These are phyloP conservation scores for Crotalus tigris DNA, from an alignment of 2,113 vertebrate species.

Conservation along the genomic window DNA sequence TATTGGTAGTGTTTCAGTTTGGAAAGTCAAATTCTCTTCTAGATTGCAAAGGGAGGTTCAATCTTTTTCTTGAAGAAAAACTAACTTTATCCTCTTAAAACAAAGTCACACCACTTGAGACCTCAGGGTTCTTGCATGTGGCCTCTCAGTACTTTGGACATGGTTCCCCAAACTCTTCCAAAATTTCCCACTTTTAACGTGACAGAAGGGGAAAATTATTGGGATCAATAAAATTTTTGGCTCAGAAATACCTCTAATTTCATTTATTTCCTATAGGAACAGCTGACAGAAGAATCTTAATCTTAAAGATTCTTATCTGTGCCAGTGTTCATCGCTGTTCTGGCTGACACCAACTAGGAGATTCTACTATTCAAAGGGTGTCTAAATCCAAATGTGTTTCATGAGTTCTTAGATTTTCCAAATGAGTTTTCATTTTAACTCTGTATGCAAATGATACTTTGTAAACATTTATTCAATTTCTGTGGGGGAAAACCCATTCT, in stretches of 20 bases:
- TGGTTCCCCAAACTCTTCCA: neutral
- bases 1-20: neutral
- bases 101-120: neutral
- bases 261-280: conserved; percentile 54
- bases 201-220: neutral
- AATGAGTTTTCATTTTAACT: conserved; percentile 1
- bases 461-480: neutral
- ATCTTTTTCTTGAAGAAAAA: conserved; percentile 32
- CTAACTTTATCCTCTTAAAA: conserved; percentile 38
- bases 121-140: neutral
- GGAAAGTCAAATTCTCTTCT: neutral
- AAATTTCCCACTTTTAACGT: neutral
- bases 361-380: conserved; percentile 35
- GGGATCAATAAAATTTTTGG: conserved; percentile 25
- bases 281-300: no score
- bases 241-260: conserved; percentile 52
- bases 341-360: conserved; percentile 50
- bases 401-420: conserved; percentile 39
- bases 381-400: conserved; percentile 28
- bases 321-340: conserved; percentile 48
- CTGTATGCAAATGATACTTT: neutral
- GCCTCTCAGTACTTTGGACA: neutral
- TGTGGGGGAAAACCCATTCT: neutral
- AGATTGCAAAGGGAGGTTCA: conserved; percentile 38
- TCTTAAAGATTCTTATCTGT: conserved; percentile 50